Base-by-base conservation (phyloP, 2,113 vertebrate genomes). In the Brienomyrus brachyistius region DNA sequence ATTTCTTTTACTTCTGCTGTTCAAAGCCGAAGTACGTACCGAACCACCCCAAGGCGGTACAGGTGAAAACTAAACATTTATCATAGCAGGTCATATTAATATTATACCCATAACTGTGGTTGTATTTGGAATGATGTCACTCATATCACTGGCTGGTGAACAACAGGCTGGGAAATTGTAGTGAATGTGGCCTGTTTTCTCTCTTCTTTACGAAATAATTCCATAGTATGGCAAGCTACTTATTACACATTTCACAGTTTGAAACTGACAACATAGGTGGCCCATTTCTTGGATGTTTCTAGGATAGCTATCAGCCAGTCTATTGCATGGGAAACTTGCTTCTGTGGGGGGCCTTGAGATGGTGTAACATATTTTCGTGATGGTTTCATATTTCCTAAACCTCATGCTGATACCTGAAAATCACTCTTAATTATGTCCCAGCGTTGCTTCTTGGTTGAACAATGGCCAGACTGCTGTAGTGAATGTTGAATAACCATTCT, bases 361-460 rank as follows among this genome's bases (percentile, higher is more conserved):
- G 66, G 40, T 89, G 84, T 84, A 82, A 51, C 48, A 86, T 52
- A 87, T 54, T 62, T 56, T 62, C 23, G 40, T 89, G 23, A 82
- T 35, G 52, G 82, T 21, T 80, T 88, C 54, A 66, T 88, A 66
- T 47, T 43, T 48, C 45, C 8, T 43, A 88, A 74, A 47, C 21
- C 13, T 45, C 47, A 21, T 13, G 43, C 3, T 52, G 51, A 54
- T 51, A 77, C 47, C 56, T 50, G 43, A 43, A 66, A 10, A 74
- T 88, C 23, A 70, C 23, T 70, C 27, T 70, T 88, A 48, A 88
- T 31, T 48, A 70, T n/a, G 1, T 88, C 27, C 15, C 56, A 70
- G 59, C 23, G 62, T 40, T 43, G 62, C 23, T 43, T 27, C 19
- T 21, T 52, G 31, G 48, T 52, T 40, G 48, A 21, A 89, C 70